Evolutionary conservation across 2,888 invertebrate species (phyloP).

Genomic region (Conomelus anceps): DNA sequence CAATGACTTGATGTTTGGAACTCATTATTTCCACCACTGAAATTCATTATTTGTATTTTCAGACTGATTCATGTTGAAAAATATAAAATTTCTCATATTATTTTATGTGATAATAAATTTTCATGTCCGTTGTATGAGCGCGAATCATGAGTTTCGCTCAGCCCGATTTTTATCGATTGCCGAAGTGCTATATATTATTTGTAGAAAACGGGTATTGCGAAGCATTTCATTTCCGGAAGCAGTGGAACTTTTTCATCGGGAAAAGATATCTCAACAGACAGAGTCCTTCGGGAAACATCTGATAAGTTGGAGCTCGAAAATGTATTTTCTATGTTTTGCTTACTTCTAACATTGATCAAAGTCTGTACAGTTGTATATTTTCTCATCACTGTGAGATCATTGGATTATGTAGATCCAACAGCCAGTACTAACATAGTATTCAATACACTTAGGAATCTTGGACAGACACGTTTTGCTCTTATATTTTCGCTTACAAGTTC

Average conservation of each 20-base stretch:
- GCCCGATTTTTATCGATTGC: background rate
- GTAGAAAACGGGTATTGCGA: background rate
- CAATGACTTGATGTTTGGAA: no score
- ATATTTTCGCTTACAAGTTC: no score
- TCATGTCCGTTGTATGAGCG: no score
- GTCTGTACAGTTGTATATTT: background rate
- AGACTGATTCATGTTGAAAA: no score
- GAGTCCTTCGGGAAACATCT: background rate
- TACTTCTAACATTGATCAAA: background rate
- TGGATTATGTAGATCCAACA: background rate
- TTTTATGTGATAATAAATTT: no score
- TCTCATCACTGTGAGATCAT: background rate
- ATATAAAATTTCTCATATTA: no score
- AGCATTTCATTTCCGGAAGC: background rate
- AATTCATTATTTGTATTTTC: no score
- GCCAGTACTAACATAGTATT: background rate
- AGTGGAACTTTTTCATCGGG: background rate
- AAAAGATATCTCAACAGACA: background rate
- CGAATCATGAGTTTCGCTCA: background rate
- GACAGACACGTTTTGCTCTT: no score
- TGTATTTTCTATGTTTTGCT: background rate
- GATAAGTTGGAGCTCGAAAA: background rate
- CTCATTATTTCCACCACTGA: no score
- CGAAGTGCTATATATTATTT: background rate
- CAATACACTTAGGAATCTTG: no score